Percentiles rank a stretch among this genome's conserved stretches.
These are phyloP conservation scores for Folsomia manolachei DNA, from an alignment of 2,888 invertebrate species.

Conservation along the genomic window DNA sequence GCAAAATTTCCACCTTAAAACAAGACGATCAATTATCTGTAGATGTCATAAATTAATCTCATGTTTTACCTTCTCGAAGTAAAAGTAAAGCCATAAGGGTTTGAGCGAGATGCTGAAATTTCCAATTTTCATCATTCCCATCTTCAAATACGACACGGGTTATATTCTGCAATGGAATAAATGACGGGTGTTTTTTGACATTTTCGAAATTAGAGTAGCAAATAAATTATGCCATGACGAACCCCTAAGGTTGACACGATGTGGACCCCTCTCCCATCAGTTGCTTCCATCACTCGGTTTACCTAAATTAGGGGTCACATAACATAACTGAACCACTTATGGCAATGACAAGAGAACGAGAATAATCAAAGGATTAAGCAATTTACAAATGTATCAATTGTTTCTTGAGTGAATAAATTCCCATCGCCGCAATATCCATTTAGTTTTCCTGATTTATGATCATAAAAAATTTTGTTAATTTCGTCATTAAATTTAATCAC, in stretches of 20 bases:
- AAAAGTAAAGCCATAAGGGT: background rate
- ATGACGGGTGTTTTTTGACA: too few species aligned
- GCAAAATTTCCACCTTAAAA: constrained; percentile 12
- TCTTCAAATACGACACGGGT: constrained; percentile 13
- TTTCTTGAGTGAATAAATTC: background rate
- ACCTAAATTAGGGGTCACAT: too few species aligned
- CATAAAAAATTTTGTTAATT: too few species aligned
- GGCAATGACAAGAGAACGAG: too few species aligned
- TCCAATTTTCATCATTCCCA: constrained; percentile 11
- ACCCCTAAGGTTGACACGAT: constrained; percentile 4
- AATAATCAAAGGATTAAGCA: too few species aligned
- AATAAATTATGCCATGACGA: too few species aligned
- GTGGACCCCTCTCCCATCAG: constrained; percentile 5
- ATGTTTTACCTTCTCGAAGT: constrained; percentile 4
- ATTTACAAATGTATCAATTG: background rate
- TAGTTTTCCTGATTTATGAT: constrained; percentile 4
- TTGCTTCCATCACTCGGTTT: background rate
- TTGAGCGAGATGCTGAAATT: constrained; percentile 12
- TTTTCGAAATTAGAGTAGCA: too few species aligned
- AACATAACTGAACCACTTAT: too few species aligned
- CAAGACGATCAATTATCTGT: background rate
- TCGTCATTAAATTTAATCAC: too few species aligned
- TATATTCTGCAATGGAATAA: too few species aligned
- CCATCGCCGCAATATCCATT: constrained; percentile 1
- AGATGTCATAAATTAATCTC: background rate